These are phyloP conservation scores for Neomonachus schauinslandi DNA, from an alignment of 2,113 vertebrate species.

Conservation along the genomic window DNA sequence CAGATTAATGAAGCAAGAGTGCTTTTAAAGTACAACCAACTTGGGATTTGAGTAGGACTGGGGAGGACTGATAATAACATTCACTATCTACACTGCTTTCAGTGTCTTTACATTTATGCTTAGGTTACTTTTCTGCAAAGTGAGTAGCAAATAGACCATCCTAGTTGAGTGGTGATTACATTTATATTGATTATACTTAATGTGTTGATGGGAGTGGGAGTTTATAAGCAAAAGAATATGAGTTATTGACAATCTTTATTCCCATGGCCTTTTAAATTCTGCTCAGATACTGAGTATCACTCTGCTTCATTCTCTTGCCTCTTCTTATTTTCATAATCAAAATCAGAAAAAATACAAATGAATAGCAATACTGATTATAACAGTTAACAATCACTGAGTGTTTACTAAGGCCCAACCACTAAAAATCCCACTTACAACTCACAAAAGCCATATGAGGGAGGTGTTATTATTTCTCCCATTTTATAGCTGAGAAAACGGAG, in stretches of 20 bases:
- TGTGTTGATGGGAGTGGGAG: not conserved
- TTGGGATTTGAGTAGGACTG: not conserved
- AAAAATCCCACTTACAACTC: not conserved
- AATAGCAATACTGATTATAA: not conserved
- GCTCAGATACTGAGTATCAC: not conserved
- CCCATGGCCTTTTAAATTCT: not conserved
- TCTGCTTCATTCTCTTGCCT: not conserved
- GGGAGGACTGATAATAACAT: not conserved
- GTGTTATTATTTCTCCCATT: not conserved
- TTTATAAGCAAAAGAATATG: not conserved
- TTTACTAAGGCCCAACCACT: not conserved
- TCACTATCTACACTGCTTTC: not conserved
- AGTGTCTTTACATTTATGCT: not conserved
- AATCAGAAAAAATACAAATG: not conserved
- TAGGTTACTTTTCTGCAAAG: not conserved
- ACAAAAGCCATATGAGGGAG: not conserved
- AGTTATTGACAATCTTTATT: not conserved
- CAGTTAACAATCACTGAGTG: not conserved
- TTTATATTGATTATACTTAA: slow-evolving; percentile 22
- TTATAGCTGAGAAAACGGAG: not conserved
- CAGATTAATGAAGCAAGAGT: not conserved
- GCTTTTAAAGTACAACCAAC: not conserved
- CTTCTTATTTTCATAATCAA: slow-evolving; percentile 24
- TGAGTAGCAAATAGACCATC: not conserved
- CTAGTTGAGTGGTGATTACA: not conserved